These are phyloP conservation scores for Thunnus albacares DNA, from an alignment of 2,797 vertebrate genomes.

Conservation along the genomic window DNA sequence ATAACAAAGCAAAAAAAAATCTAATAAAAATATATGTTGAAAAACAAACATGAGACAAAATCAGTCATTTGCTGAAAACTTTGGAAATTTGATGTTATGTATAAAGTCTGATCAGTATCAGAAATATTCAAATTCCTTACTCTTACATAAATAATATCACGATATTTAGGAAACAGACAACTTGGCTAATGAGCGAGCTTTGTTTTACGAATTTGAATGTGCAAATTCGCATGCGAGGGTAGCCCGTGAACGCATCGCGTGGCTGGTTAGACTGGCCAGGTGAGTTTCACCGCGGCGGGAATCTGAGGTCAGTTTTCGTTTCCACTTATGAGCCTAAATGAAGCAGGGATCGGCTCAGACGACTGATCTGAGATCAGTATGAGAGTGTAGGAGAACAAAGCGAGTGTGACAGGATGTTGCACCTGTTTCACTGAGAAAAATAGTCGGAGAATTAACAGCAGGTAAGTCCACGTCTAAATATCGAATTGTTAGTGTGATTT, in stretches of 20 bases:
- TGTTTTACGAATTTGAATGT: not conserved
- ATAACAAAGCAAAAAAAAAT: no score
- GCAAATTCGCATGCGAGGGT: not conserved
- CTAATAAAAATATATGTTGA: no score
- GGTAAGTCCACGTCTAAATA: slow-evolving; percentile 35
- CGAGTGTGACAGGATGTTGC: not conserved
- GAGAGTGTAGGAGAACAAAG: not conserved
- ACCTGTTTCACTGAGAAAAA: not conserved
- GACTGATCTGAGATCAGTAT: slow-evolving; percentile 42
- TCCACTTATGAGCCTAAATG: fast-evolving
- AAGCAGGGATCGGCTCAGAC: not conserved
- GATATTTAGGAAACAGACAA: not conserved
- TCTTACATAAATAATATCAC: no score
- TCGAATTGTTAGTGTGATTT: not conserved
- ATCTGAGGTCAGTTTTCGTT: slow-evolving; percentile 19
- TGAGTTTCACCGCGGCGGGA: slow-evolving; percentile 46
- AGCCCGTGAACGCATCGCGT: slow-evolving; percentile 46
- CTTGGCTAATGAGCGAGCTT: not conserved
- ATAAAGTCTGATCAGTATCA: no score
- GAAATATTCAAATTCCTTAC: no score
- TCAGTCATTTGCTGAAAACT: no score
- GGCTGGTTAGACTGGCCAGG: slow-evolving; percentile 61
- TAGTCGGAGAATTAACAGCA: not conserved
- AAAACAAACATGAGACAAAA: no score
- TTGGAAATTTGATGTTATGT: no score